Base-by-base conservation (phyloP, 2,113 vertebrate genomes). In the Seriola dumerili region DNA sequence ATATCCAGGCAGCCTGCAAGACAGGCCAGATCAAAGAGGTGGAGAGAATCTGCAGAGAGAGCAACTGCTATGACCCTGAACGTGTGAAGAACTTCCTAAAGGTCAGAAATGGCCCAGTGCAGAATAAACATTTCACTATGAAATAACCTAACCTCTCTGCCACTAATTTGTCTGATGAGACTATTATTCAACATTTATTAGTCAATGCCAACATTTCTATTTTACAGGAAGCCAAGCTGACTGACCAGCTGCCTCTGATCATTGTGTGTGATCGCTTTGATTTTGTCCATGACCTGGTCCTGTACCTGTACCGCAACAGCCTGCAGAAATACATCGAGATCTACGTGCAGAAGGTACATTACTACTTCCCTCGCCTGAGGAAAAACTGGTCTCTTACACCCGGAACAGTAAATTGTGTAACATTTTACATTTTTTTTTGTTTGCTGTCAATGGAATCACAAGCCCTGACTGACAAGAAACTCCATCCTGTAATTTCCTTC, bases 301-400 rank as follows among this genome's bases (percentile, higher is more conserved):
- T 99, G 52, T 99, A 99, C 94, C 95, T 99, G 88, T 99, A 99
- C 89, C 97, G 98, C 95, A 99, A 99, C 95, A 99, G 97, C 86
- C 95, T 99, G 89, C 98, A 99, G 90, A 99, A 99, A 78, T 99
- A 99, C 76, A 99, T 99, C 76, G 98, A 99, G 93, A 99, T 99
- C 88, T 99, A 99, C 5, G 98, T 99, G 66, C 98, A 99, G 91
- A 99, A 99, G 97, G 98, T 99, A 94, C 16, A 16, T 1, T 21
- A 21, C 29, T 5, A 0, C 38, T 32, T 17, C 21, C 12, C 29
- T 29, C 29, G 29, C 29, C 29, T 29, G 29, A 29, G 29, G 29
- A 29, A 29, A 29, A 40, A 17, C 4, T 7, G 4, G 2, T 57
- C 29, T 38, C 42, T 36, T 32, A 6, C 11, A 25, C n/a, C 32